Evolutionary conservation across 2,113 vertebrate genomes (phyloP).

Genomic region (Microtus oregoni): DNA sequence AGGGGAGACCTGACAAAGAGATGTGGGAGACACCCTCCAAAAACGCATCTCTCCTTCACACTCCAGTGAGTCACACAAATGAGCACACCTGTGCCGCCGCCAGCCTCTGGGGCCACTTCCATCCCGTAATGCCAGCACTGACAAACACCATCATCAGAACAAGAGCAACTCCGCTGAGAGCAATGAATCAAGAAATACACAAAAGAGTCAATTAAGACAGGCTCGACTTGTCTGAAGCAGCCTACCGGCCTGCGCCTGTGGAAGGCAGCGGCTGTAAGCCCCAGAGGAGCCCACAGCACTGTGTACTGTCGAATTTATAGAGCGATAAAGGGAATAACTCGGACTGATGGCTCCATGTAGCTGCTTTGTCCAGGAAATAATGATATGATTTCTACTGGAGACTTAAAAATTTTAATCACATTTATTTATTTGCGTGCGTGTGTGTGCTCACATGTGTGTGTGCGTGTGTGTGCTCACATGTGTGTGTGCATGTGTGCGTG

Average conservation of each 20-base stretch:
- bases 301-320: background rate
- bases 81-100: background rate
- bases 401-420: constrained; percentile 59
- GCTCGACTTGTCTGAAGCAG: background rate
- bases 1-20: background rate
- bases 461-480: no score
- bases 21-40: background rate
- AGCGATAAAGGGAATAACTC: constrained; percentile 64
- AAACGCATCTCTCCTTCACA: background rate
- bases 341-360: constrained; percentile 55
- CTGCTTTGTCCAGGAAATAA: constrained; percentile 59
- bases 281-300: background rate
- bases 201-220: constrained; percentile 46
- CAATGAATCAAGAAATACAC: constrained; percentile 56
- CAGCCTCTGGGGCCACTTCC: background rate
- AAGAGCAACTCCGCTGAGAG: background rate
- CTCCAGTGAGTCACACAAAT: background rate
- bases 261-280: background rate
- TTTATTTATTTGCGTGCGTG: background rate
- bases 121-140: background rate
- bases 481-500: no score
- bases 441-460: background rate
- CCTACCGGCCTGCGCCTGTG: background rate
- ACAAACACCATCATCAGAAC: background rate
- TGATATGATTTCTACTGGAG: constrained; percentile 69